Evolutionary conservation across 2,113 vertebrate species (phyloP).

Genomic region (Scalopus aquaticus): DNA sequence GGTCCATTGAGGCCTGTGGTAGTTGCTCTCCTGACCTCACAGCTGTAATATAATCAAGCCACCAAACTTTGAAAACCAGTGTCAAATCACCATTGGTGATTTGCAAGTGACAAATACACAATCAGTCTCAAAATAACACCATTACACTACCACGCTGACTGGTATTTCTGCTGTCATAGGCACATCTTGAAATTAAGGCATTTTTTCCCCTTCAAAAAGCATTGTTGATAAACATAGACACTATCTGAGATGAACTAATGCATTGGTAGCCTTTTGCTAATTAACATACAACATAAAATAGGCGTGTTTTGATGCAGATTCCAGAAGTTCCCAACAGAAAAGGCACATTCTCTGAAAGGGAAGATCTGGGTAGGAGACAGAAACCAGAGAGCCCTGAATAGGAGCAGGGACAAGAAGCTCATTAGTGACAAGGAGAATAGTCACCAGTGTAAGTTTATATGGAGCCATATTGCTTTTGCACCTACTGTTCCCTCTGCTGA

Average conservation of each 20-base stretch:
- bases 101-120: not conserved
- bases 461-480: not conserved
- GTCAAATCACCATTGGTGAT: not conserved
- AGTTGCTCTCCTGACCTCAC: not conserved
- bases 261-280: not conserved
- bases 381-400: not conserved
- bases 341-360: not conserved
- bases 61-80: too few species aligned
- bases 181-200: not conserved
- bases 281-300: not conserved
- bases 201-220: not conserved
- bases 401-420: not conserved
- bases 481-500: not conserved
- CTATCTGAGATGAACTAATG: not conserved
- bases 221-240: not conserved
- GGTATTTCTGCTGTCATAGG: not conserved
- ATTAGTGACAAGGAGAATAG: too few species aligned
- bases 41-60: not conserved
- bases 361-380: not conserved
- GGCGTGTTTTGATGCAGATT: not conserved
- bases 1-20: not conserved
- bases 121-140: not conserved
- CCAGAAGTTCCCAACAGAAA: not conserved
- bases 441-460: not conserved
- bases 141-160: not conserved